These are phyloP conservation scores for Ophonus ardosiacus DNA, from an alignment of 2,888 invertebrate genomes.

Conservation along the genomic window DNA sequence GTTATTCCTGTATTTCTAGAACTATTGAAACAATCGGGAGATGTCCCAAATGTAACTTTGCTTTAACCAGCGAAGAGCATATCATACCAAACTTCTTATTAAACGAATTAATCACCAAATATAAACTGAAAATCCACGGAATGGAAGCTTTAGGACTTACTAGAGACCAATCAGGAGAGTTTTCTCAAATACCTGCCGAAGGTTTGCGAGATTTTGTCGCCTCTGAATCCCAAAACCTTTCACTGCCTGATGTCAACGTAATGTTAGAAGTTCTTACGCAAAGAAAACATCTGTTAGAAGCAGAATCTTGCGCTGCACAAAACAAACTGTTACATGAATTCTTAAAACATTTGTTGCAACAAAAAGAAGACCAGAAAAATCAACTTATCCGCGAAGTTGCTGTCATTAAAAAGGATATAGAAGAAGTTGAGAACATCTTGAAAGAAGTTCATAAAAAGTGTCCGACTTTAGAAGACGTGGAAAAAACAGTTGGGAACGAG, in stretches of 20 bases:
- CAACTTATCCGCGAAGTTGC: slow-evolving; percentile 85
- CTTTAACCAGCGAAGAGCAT: slow-evolving; percentile 83
- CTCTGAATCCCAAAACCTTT: slow-evolving; percentile 84
- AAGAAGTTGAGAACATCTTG: slow-evolving; percentile 83
- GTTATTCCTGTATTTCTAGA: slow-evolving; percentile 87
- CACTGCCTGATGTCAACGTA: slow-evolving; percentile 88
- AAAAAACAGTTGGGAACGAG: slow-evolving; percentile 75
- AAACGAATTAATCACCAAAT: slow-evolving; percentile 88
- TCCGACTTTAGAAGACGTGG: slow-evolving; percentile 79
- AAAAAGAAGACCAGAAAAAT: slow-evolving; percentile 83
- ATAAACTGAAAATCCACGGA: slow-evolving; percentile 78
- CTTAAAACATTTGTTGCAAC: slow-evolving; percentile 85
- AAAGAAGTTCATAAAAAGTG: slow-evolving; percentile 79
- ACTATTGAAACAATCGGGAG: slow-evolving; percentile 82
- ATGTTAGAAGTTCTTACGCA: slow-evolving; percentile 89
- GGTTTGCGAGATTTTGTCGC: slow-evolving; percentile 82
- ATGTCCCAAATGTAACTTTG: slow-evolving; percentile 91
- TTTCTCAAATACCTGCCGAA: slow-evolving; percentile 75
- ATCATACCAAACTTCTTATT: slow-evolving; percentile 92
- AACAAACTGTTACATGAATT: slow-evolving; percentile 91
- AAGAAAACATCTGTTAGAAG: slow-evolving; percentile 87
- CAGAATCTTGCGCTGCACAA: slow-evolving; percentile 88
- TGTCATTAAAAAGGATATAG: slow-evolving; percentile 86
- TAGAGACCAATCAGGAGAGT: slow-evolving; percentile 74
- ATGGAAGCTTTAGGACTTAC: slow-evolving; percentile 74